Base-by-base conservation (phyloP, 2,888 invertebrate genomes). In the Nomada fabriciana region DNA sequence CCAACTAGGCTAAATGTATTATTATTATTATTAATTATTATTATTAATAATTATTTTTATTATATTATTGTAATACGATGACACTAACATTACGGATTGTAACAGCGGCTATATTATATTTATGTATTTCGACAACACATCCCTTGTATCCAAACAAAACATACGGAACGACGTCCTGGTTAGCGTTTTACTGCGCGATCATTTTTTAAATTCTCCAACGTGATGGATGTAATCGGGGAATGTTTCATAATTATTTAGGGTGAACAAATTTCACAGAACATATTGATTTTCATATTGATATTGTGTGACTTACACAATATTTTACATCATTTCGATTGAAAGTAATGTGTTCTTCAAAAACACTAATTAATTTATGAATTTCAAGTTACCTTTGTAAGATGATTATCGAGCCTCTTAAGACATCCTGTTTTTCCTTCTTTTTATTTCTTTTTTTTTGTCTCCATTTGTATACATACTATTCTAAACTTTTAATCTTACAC, bases 91-190 rank as follows among this genome's bases (percentile, higher is more conserved):
- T 90, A 92, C 83, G 87, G 90, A 92, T 92, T 92, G 90, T 93
- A 92, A 91, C 88, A 91, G 91, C 91, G 91, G 89, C 90, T 92
- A 90, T 89, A 91, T 91, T 92, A 91, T 92, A 92, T 93, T 93
- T 92, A 91, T 92, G 90, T 92, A 92, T 87, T 91, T 89, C 90
- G 90, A 89, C 88, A 89, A 88, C 88, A 87, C 84, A 86, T 86
- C 79, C 84, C 87, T 85, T 89, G 85, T 89, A 85, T 88, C 86
- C 86, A 87, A 89, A 71, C 82, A 83, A 67, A 82, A 77, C 82
- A 80, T 61, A 76, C 68, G 63, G 76, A 47, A 63, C 55, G 55
- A 80, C 67, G 61, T 74, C 71, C 71, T 55, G 61, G 52, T 70
- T 78, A 68, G 55, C 70, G 67, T 82, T 82, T 61, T 50, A 47